Evolutionary conservation across 2,797 vertebrate genomes (phyloP).

Genomic region (Xenops minutus): DNA sequence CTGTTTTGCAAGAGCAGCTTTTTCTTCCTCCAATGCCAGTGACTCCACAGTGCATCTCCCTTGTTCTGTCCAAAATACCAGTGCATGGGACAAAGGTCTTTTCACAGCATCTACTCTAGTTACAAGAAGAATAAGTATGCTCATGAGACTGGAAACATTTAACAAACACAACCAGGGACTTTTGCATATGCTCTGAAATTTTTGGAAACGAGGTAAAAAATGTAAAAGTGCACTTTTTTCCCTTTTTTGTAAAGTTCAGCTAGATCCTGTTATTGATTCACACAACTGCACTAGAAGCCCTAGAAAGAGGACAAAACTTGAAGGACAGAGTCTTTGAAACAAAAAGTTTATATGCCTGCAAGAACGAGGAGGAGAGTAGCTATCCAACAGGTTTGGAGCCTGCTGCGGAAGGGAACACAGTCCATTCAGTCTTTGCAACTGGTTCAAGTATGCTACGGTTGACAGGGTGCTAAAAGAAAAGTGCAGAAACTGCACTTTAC

Average conservation of each 20-base stretch:
- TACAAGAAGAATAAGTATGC: neutral
- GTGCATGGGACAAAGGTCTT: neutral
- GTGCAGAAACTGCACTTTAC: neutral
- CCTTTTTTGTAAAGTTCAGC: neutral
- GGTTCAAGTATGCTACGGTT: neutral
- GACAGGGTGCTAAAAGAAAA: neutral
- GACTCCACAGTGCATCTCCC: neutral
- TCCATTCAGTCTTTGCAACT: neutral
- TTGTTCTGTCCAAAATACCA: neutral
- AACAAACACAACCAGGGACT: neutral
- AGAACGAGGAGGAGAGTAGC: neutral
- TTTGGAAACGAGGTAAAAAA: neutral
- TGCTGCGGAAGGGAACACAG: neutral
- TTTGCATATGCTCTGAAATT: neutral
- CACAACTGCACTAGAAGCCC: neutral
- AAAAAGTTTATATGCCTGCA: neutral
- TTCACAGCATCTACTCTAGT: neutral
- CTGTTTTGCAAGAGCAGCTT: neutral
- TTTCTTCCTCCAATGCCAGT: neutral
- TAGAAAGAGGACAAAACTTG: neutral
- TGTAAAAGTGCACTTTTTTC: neutral
- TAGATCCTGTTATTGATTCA: neutral
- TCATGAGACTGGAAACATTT: neutral
- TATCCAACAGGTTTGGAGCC: neutral
- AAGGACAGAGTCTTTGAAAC: neutral